A percentile compares a stretch with the other conserved stretches of the same genome.
phyloP scores from a whole-genome alignment of 2,888 invertebrate genomes.

The Byasa hedistus region DNA sequence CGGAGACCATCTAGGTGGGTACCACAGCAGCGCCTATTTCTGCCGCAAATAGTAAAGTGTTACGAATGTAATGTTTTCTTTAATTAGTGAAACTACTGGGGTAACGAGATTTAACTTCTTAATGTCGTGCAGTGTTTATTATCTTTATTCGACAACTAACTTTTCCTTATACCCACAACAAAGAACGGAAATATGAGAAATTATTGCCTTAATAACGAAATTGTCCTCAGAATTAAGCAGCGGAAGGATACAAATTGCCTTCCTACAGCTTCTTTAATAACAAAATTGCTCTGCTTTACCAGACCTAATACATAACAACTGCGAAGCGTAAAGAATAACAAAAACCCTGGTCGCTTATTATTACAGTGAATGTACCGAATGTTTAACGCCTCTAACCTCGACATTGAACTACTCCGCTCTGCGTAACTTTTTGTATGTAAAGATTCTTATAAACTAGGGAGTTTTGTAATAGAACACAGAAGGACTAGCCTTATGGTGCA shows the following conservation, averaged over 20 bases:
- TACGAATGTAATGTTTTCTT: no score
- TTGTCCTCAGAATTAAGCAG: slow-evolving; percentile 36
- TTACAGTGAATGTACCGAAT: slow-evolving; percentile 16
- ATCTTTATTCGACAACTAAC: no score
- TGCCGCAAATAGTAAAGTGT: no score
- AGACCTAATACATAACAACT: slow-evolving; percentile 28
- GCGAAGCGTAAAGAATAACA: slow-evolving; percentile 28
- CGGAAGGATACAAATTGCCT: slow-evolving; percentile 44
- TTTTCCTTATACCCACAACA: neutral
- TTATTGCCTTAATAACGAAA: slow-evolving; percentile 34
- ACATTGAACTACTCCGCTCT: slow-evolving; percentile 20
- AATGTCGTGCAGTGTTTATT: no score
- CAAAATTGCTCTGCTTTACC: slow-evolving; percentile 44
- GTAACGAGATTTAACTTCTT: no score
- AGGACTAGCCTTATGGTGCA: slow-evolving; percentile 1
- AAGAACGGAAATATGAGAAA: slow-evolving; percentile 10
- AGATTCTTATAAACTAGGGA: slow-evolving; percentile 19
- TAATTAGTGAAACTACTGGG: no score
- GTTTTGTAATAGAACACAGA: slow-evolving; percentile 17
- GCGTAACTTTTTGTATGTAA: slow-evolving; percentile 12
- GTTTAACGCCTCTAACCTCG: slow-evolving; percentile 22
- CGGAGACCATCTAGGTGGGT: no score
- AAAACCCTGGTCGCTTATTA: slow-evolving; percentile 22
- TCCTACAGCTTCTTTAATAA: slow-evolving; percentile 44
- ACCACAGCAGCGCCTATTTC: no score